Conservation (phyloP, 1,140 invertebrate genomes). For the Drosophila subobscura region DNA sequence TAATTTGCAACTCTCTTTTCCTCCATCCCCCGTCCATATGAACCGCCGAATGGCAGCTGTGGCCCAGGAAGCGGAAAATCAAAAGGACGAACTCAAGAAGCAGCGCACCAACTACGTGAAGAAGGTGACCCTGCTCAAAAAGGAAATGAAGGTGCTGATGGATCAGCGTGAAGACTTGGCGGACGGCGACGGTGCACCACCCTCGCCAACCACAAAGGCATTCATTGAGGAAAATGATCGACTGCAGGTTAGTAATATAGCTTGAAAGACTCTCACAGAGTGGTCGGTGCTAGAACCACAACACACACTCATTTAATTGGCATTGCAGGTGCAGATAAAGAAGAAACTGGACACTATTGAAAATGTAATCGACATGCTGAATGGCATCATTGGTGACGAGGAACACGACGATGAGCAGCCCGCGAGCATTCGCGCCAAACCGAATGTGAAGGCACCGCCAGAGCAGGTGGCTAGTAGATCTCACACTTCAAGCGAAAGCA, state of each 20-base stretch:
- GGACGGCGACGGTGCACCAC: slow-evolving; percentile 84
- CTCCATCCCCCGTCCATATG: slow-evolving; percentile 42
- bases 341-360: slow-evolving; percentile 92
- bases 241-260: slow-evolving; percentile 86
- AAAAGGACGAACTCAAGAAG: slow-evolving; percentile 89
- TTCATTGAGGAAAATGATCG: slow-evolving; percentile 92
- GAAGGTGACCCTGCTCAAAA: slow-evolving; percentile 88
- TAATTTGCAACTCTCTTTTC: slow-evolving; percentile 50
- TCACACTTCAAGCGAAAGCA: slow-evolving; percentile 59
- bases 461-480: slow-evolving; percentile 21
- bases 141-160: slow-evolving; percentile 90
- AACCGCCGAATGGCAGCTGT: slow-evolving; percentile 85
- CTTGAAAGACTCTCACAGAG: no score
- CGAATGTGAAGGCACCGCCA: slow-evolving; percentile 12
- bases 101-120: slow-evolving; percentile 91
- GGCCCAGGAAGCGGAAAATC: slow-evolving; percentile 91
- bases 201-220: slow-evolving; percentile 87
- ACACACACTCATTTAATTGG: neutral
- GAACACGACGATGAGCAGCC: slow-evolving; percentile 59
- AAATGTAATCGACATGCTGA: slow-evolving; percentile 93
- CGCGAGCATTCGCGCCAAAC: slow-evolving; percentile 25
- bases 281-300: no score
- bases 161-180: slow-evolving; percentile 90
- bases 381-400: slow-evolving; percentile 87
- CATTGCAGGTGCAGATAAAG: slow-evolving; percentile 89